Percentiles rank a stretch among this genome's conserved stretches.
phyloP scores from a whole-genome alignment of 35 echinoderm and acorn worm species.

The Hemicentrotus pulcherrimus region DNA sequence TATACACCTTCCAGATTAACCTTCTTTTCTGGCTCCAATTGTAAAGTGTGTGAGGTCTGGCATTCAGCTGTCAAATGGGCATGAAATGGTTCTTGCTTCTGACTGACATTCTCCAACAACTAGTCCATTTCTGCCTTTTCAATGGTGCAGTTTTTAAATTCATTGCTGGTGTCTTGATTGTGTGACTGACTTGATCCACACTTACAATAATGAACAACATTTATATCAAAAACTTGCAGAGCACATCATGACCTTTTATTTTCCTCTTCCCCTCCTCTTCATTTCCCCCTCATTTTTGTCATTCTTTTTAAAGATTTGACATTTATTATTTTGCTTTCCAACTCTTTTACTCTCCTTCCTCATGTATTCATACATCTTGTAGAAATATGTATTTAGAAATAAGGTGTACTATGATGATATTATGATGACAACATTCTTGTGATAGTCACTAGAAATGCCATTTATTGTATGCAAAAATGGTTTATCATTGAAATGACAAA shows the following conservation, averaged over 20 bases:
- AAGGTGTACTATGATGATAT: neutral
- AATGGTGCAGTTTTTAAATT: neutral
- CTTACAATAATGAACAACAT: no score
- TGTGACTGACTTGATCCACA: no score
- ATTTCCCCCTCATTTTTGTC: neutral
- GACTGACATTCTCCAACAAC: neutral
- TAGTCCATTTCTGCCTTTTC: neutral
- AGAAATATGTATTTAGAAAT: neutral
- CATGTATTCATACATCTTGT: neutral
- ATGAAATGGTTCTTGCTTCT: neutral
- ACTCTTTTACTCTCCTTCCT: neutral
- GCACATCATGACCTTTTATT: neutral
- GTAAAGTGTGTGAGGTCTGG: neutral
- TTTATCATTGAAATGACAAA: no score
- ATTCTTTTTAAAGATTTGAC: neutral
- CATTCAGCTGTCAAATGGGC: neutral
- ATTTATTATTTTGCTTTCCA: neutral
- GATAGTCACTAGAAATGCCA: neutral
- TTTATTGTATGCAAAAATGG: neutral
- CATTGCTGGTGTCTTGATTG: no score
- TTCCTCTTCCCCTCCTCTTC: neutral
- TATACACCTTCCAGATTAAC: neutral
- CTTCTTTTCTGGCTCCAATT: neutral
- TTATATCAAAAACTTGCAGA: neutral
- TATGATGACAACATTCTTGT: neutral